These are phyloP conservation scores for Adelphocoris suturalis DNA, from an alignment of 2,888 invertebrate species.

Conservation along the genomic window DNA sequence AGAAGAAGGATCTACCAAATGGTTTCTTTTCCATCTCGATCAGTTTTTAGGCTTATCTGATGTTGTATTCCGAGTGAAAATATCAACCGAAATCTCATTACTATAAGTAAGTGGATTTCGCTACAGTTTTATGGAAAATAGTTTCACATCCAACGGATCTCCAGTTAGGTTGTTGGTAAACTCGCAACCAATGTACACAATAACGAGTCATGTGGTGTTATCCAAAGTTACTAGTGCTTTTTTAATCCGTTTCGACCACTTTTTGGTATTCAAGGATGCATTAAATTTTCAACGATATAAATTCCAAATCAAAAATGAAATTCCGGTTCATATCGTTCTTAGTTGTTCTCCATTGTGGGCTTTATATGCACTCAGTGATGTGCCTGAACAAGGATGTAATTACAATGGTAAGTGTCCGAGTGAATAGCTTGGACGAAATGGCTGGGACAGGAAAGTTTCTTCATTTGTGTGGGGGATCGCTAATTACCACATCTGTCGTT, in stretches of 20 bases:
- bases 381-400: neutral
- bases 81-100: no score
- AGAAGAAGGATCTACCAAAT: no score
- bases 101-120: no score
- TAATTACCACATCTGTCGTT: constrained; percentile 28
- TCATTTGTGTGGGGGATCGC: constrained; percentile 12
- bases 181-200: neutral
- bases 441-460: constrained; percentile 23
- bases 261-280: neutral
- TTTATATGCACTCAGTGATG: neutral
- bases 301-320: neutral
- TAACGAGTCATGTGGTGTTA: neutral
- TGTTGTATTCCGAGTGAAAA: no score
- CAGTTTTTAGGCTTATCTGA: no score
- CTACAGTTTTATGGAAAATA: no score
- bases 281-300: neutral
- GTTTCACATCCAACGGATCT: no score
- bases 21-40: no score
- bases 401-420: constrained; percentile 8
- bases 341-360: neutral
- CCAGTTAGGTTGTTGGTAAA: neutral
- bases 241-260: neutral
- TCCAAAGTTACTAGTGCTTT: no score
- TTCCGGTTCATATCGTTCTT: neutral
- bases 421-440: constrained; percentile 41